phyloP scores from a whole-genome alignment of 2,797 vertebrate species.

The Rachycentron canadum region DNA sequence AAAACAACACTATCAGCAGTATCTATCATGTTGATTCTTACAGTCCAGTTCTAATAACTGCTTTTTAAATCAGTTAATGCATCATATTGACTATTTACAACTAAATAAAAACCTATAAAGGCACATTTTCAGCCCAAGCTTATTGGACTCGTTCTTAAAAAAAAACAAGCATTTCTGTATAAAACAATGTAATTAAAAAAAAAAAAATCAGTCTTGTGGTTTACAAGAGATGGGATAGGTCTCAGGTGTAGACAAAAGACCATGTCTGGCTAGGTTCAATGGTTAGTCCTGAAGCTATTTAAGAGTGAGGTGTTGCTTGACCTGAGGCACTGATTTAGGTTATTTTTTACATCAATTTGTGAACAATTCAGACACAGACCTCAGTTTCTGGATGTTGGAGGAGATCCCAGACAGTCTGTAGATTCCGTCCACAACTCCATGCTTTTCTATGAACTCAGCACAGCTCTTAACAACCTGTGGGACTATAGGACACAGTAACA shows the following conservation, averaged over 20 bases:
- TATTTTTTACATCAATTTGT: neutral
- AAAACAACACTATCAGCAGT: conserved; percentile 8
- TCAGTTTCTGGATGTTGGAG: conserved; percentile 98
- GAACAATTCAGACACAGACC: conserved; percentile 80
- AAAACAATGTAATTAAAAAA: neutral
- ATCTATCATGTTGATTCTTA: neutral
- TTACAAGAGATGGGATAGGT: neutral
- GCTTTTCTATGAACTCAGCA: conserved; percentile 96
- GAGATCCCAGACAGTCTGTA: conserved; percentile 97
- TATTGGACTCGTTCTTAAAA: neutral
- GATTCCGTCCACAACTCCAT: conserved; percentile 98
- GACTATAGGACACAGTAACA: conserved; percentile 80
- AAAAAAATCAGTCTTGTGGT: neutral
- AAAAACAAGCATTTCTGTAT: neutral
- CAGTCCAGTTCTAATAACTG: neutral
- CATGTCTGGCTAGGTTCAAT: neutral
- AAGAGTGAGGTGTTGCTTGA: neutral
- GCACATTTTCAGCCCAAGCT: neutral
- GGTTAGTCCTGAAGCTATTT: neutral
- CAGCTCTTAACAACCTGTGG: conserved; percentile 98
- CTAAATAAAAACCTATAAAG: neutral
- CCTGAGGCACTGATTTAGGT: neutral
- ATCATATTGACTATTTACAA: neutral
- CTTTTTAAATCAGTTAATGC: neutral
- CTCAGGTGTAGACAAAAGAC: neutral